Base-by-base conservation (phyloP, 2,888 invertebrate genomes). In the Strigamia crassipes region DNA sequence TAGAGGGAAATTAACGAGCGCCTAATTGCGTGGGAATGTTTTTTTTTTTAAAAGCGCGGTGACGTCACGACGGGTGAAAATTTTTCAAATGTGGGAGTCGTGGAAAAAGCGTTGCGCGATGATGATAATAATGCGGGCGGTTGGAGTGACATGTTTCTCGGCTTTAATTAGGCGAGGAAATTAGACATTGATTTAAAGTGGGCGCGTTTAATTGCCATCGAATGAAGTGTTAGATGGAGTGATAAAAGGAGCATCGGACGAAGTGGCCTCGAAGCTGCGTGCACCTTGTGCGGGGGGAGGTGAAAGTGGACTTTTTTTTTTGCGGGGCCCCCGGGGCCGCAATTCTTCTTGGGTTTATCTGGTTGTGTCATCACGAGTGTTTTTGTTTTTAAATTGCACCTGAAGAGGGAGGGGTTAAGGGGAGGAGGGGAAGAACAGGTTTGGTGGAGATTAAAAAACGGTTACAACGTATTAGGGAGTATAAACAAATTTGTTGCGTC, bases 191-290 rank as follows among this genome's bases (percentile, higher is more conserved):
- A 77, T 77, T 77, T 77, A 77, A 77, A 34, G 38, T 77, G 34
- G 78, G 78, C 78, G 34, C 34, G 34, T 77, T 77, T 77, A 77
- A 77, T 77, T 77, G 78, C 78, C n/a, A 77, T n/a, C 38, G n/a
- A 77, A 77, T 77, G 78, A 77, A 77, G 78, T 77, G 78, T 77
- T 56, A 56, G 56, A 56, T 56, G n/a, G n/a, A 77, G 78, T 18
- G 31, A 77, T 38, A 38, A 38, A 27, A 77, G 31, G 78, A 77
- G 78, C 56, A 77, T 23, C 38, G 78, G 78, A 34, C 78, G 15
- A 77, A 21, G 3, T 27, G n/a, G n/a, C 78, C 78, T 38, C 38
- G 34, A n/a, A n/a, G 78, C 27, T 8, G 1, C 15, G 8, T 10
- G 31, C 18, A 34, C 78, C 3, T 27, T 18, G 8, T 6, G 5